A percentile compares a stretch with the other conserved stretches of the same genome.
phyloP scores from a whole-genome alignment of 2,888 invertebrate genomes.

The Spatulosminthurus flaviceps region DNA sequence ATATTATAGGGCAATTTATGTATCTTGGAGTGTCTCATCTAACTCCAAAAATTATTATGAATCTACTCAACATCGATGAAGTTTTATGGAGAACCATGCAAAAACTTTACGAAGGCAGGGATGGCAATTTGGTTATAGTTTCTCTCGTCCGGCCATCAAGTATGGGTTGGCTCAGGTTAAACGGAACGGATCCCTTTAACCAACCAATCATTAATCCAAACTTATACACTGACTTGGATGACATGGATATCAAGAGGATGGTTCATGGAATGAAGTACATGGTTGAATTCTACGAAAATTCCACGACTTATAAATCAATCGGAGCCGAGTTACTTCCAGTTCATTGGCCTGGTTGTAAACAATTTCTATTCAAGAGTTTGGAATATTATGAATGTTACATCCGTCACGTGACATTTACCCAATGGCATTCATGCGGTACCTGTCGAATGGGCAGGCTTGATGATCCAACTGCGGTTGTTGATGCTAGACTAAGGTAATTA shows the following conservation, averaged over 20 bases:
- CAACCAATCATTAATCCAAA: constrained; percentile 19
- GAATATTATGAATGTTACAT: constrained; percentile 50
- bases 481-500: constrained; percentile 43
- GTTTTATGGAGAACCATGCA: background rate
- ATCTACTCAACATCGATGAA: constrained; percentile 27
- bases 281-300: constrained; percentile 37
- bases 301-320: constrained; percentile 18
- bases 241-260: background rate
- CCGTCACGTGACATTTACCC: constrained; percentile 36
- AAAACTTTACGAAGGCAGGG: background rate
- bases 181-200: constrained; percentile 29
- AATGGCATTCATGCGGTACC: constrained; percentile 48
- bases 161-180: constrained; percentile 16
- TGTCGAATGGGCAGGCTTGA: constrained; percentile 47
- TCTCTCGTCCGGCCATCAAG: constrained; percentile 21
- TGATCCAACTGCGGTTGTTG: constrained; percentile 48
- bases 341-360: constrained; percentile 36
- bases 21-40: constrained; percentile 32
- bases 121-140: constrained; percentile 35
- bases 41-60: background rate
- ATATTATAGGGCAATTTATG: background rate
- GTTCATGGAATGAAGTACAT: constrained; percentile 11
- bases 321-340: constrained; percentile 2
- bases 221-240: constrained; percentile 34
- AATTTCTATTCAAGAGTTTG: constrained; percentile 6